phyloP scores from a whole-genome alignment of 2,888 invertebrate genomes.

The Drosophila nr. medialis region DNA sequence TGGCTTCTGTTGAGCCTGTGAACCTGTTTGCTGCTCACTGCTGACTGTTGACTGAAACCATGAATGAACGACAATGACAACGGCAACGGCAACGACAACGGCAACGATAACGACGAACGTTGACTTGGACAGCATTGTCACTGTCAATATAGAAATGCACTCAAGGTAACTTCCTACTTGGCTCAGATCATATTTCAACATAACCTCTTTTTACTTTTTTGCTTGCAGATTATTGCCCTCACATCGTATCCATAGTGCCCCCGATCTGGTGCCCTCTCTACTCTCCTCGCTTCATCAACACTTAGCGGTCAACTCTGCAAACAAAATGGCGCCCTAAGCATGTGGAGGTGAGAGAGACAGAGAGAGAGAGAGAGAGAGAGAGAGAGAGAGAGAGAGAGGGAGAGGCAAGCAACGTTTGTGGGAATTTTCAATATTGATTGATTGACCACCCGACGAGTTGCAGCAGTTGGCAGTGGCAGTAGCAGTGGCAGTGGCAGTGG shows the following conservation, averaged over 20 bases:
- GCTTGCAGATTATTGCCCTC: slow-evolving; percentile 65
- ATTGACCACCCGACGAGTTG: slow-evolving; percentile 49
- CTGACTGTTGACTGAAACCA: slow-evolving; percentile 59
- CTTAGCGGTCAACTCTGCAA: slow-evolving; percentile 68
- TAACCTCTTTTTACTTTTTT: slow-evolving; percentile 71
- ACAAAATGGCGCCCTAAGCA: slow-evolving; percentile 65
- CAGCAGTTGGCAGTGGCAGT: slow-evolving; percentile 15
- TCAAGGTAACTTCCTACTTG: slow-evolving; percentile 83
- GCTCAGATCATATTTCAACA: slow-evolving; percentile 66
- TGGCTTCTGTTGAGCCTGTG: slow-evolving; percentile 79
- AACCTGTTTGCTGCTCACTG: slow-evolving; percentile 65
- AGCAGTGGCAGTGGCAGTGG: neutral
- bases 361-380: neutral
- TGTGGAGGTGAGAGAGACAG: neutral
- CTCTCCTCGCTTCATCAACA: slow-evolving; percentile 18
- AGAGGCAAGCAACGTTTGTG: slow-evolving; percentile 32
- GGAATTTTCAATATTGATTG: slow-evolving; percentile 70
- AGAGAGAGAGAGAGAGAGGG: accelerated
- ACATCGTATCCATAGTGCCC: slow-evolving; percentile 13
- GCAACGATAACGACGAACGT: slow-evolving; percentile 38
- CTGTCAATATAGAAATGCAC: slow-evolving; percentile 80
- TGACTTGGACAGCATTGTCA: slow-evolving; percentile 66
- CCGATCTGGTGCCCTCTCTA: slow-evolving; percentile 1
- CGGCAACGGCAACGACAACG: slow-evolving; percentile 17
- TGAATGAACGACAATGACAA: slow-evolving; percentile 67